Conservation (phyloP, 2,113 vertebrate genomes). For the cattle (Bos taurus) region ARS-UCD2.0 NC_037331.1:89787001-89787500, state of each 20-base stretch:
- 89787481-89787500: background rate
- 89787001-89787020: background rate
- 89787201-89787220: background rate
- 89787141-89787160: background rate
- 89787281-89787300: background rate
- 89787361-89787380: background rate
- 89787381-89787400: background rate
- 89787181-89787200: background rate
- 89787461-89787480: background rate
- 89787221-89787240: background rate
- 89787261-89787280: background rate
- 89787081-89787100: background rate
- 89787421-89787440: background rate
- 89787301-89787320: background rate
- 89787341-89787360: background rate
- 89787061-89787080: background rate
- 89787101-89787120: background rate
- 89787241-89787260: background rate
- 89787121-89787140: background rate
- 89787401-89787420: background rate
- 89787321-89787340: background rate
- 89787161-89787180: background rate
- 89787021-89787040: background rate
- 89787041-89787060: background rate
- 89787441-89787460: background rate